phyloP scores from a whole-genome alignment of 2,113 vertebrate genomes.

The Piaya cayana region DNA sequence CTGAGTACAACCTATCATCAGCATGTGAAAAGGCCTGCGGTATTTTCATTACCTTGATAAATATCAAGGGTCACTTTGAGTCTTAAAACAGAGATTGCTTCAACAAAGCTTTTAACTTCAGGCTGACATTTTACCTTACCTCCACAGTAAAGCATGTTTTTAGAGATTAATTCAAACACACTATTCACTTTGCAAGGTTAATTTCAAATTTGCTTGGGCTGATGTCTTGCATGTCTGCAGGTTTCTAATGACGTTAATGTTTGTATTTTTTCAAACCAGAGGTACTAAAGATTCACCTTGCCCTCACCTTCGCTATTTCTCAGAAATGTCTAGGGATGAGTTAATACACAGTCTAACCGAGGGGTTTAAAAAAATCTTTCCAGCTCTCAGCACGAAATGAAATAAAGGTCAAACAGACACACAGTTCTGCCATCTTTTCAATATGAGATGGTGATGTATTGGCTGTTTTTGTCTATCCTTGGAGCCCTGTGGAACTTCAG shows the following conservation, averaged over 20 bases:
- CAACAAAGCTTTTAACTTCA: constrained; percentile 29
- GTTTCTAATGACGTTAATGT: background rate
- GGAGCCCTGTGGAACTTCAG: background rate
- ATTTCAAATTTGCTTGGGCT: background rate
- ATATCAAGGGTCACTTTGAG: constrained; percentile 53
- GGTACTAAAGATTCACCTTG: constrained; percentile 29
- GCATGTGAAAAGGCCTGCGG: background rate
- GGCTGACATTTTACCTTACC: constrained; percentile 11
- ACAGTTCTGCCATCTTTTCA: background rate
- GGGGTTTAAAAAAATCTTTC: background rate
- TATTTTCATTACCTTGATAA: constrained; percentile 62
- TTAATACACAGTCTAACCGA: background rate
- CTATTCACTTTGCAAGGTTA: constrained; percentile 17
- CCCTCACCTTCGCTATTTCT: constrained; percentile 15
- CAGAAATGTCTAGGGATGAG: background rate
- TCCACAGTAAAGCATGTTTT: background rate
- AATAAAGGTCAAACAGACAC: background rate
- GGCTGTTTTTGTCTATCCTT: background rate
- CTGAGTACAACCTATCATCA: background rate
- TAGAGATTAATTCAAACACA: constrained; percentile 23
- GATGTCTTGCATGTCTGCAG: background rate
- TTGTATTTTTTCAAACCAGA: constrained; percentile 29
- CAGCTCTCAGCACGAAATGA: background rate
- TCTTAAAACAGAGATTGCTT: constrained; percentile 36
- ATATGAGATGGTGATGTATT: background rate